Evolutionary conservation across 92 coral and sea anemone genomes (phyloP).

Genomic region (Porites rus): DNA sequence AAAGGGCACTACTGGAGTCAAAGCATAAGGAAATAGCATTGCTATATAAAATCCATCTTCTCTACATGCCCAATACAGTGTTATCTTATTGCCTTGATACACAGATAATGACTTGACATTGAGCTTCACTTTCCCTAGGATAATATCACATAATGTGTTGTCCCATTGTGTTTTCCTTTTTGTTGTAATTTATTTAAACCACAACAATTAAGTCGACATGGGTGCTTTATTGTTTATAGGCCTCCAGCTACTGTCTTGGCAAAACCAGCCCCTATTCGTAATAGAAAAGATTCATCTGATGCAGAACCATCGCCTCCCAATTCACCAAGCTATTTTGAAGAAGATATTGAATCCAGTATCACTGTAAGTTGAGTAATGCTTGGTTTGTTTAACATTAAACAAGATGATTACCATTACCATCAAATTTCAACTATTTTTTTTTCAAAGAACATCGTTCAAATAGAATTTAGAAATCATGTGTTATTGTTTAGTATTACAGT

Average conservation of each 20-base stretch:
- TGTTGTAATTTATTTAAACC: background rate
- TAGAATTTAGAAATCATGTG: no score
- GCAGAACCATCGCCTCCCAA: conserved; percentile 98
- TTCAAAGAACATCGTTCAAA: no score
- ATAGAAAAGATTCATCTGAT: conserved; percentile 91
- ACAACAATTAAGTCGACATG: background rate
- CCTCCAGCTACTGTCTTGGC: conserved; percentile 98
- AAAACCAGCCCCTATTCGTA: conserved; percentile 84
- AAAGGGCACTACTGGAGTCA: no score
- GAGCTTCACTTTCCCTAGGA: background rate
- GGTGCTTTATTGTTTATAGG: conserved; percentile 34
- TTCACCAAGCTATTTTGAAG: conserved; percentile 88
- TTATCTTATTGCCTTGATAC: background rate
- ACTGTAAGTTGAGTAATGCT: conserved; percentile 74
- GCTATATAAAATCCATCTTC: no score
- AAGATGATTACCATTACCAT: background rate
- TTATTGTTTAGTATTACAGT: no score
- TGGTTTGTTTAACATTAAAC: background rate
- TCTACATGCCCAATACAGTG: background rate
- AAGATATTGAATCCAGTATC: conserved; percentile 88
- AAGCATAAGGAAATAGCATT: no score
- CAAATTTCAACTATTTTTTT: no score
- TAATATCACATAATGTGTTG: background rate
- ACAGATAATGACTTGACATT: background rate
- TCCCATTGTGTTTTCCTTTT: background rate